Percentiles rank a stretch among this genome's conserved stretches.
These are phyloP conservation scores for Cephalopterus ornatus DNA, from an alignment of 2,113 vertebrate species.

Conservation along the genomic window DNA sequence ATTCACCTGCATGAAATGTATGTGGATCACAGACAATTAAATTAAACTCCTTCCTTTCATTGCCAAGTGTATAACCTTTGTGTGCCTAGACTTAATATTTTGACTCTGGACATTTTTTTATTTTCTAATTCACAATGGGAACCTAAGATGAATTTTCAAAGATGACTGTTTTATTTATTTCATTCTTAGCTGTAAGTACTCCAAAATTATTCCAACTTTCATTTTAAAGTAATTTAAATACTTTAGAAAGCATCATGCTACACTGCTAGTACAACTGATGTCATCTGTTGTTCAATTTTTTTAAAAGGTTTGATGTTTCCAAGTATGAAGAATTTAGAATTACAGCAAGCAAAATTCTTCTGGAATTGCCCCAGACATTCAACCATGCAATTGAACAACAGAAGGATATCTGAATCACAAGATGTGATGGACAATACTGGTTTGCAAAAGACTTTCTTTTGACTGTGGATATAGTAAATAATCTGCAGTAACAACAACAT, in stretches of 20 bases:
- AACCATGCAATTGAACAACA: neutral
- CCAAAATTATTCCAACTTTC: neutral
- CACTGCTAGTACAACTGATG: neutral
- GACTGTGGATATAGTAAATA: neutral
- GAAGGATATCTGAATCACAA: neutral
- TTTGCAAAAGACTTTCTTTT: neutral
- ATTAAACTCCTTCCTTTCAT: neutral
- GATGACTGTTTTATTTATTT: neutral
- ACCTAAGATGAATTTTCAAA: neutral
- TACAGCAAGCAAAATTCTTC: neutral
- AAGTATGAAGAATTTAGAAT: neutral
- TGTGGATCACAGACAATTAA: neutral
- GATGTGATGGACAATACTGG: neutral
- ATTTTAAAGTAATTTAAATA: neutral
- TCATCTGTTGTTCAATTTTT: neutral
- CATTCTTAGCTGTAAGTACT: neutral
- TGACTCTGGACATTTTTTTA: neutral
- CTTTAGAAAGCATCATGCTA: neutral
- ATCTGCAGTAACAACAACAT: neutral
- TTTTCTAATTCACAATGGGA: neutral
- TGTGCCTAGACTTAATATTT: neutral
- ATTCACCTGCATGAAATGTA: neutral
- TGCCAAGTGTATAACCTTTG: neutral
- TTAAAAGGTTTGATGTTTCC: neutral
- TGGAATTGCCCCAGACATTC: neutral